Evolutionary conservation across 2,888 invertebrate genomes (phyloP), one percentile per base, ranked within the genome.

Genomic region (Oeneis ivallda): DNA sequence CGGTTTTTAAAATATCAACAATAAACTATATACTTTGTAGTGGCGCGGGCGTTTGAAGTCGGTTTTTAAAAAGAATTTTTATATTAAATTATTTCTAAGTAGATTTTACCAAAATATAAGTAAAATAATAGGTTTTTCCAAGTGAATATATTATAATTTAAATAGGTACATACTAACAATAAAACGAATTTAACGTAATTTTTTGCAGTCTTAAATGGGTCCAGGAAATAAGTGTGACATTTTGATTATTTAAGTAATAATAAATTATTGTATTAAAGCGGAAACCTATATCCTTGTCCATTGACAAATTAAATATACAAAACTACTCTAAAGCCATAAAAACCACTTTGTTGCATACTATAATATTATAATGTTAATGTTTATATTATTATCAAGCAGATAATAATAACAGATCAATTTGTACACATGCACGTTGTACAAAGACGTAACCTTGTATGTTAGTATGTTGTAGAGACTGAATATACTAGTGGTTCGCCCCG

Each of bases 401-500:
- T 54, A 54, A n/a, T 34, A 41, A n/a, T 43, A 57, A 32, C 43
- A 43, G 43, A 57, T 57, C 57, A 57, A 26, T 57, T 37, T 9
- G 54, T 54, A 37, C 37, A 7, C 9, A 8, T 9, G 5, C 43
- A n/a, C 26, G n/a, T n/a, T 8, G 43, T 43, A 57, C 57, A 57
- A 57, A 57, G 43, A 43, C 7, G 26, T 57, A 32, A 57, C 57
- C 57, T 57, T 57, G 57, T 10, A 15, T 32, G 43, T 43, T 15
- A 45, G 57, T 57, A 57, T 43, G 26, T 26, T 57, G 43, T 43
- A 26, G 26, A 43, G 43, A 57, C n/a, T 45, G 57, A 57, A 57
- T 57, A 57, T 10, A 57, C 11, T 43, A 43, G 26, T 26, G 43
- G 39, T n/a, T n/a, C n/a, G n/a, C n/a, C n/a, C n/a, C n/a, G n/a